Evolutionary conservation across 1,140 invertebrate genomes (phyloP).

Genomic region (Colletes gigas): DNA sequence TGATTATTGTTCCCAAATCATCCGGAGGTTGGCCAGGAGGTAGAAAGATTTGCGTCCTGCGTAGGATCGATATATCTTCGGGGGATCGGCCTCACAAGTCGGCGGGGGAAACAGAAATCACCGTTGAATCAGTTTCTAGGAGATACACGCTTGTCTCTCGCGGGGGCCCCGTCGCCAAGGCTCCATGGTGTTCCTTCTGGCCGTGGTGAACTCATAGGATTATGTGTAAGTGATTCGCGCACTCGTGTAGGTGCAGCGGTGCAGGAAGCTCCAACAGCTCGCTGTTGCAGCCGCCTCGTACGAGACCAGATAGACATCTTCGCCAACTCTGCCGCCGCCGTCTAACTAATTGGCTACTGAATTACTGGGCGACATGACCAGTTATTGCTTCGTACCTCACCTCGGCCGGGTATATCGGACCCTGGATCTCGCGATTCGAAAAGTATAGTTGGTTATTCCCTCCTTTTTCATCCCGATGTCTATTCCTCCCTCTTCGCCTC

Average conservation of each 20-base stretch:
- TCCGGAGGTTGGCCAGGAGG: not conserved
- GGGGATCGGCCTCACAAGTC: slow-evolving; percentile 26
- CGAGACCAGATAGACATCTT: slow-evolving; percentile 73
- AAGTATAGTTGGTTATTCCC: slow-evolving; percentile 25
- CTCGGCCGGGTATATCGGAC: slow-evolving; percentile 61
- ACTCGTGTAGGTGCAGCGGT: slow-evolving; percentile 58
- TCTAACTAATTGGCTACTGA: slow-evolving; percentile 78
- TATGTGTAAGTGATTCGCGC: slow-evolving; percentile 6
- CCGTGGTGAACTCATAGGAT: not conserved
- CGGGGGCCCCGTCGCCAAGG: slow-evolving; percentile 21
- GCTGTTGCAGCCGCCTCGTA: slow-evolving; percentile 62
- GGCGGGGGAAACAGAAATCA: slow-evolving; percentile 46
- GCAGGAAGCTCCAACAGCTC: slow-evolving; percentile 63
- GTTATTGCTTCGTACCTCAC: slow-evolving; percentile 73
- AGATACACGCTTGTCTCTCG: slow-evolving; percentile 47
- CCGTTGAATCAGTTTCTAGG: slow-evolving; percentile 56
- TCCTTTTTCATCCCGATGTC: not conserved
- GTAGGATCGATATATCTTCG: slow-evolving; percentile 49
- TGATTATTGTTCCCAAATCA: not conserved
- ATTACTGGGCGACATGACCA: slow-evolving; percentile 74
- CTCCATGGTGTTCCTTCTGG: slow-evolving; percentile 27
- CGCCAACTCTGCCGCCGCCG: slow-evolving; percentile 66
- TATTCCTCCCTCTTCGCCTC: not conserved
- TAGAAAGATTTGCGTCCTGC: slow-evolving; percentile 51
- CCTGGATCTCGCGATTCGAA: slow-evolving; percentile 59